These are phyloP conservation scores for Verasper variegatus DNA, from an alignment of 2,113 vertebrate genomes.

Conservation along the genomic window DNA sequence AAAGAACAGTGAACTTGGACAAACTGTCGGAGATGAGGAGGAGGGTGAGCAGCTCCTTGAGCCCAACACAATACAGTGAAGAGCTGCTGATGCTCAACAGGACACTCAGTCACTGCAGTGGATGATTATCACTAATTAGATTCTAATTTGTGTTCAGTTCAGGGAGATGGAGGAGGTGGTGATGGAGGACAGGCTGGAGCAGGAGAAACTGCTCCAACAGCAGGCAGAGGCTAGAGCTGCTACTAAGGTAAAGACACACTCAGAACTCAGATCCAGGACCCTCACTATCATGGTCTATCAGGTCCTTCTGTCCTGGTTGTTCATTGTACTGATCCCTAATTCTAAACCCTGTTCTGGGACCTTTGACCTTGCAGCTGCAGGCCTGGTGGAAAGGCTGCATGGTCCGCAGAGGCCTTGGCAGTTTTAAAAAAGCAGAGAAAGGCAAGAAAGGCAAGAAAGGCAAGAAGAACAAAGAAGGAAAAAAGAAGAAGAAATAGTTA, in stretches of 20 bases:
- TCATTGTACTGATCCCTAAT: background rate
- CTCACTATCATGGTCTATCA: background rate
- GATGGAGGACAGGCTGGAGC: constrained; percentile 61
- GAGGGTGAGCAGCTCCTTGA: constrained; percentile 38
- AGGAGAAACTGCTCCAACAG: constrained; percentile 43
- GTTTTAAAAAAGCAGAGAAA: constrained; percentile 48
- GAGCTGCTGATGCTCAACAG: background rate
- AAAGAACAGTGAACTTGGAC: constrained; percentile 48
- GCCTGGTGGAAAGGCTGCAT: constrained; percentile 73
- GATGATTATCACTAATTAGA: background rate
- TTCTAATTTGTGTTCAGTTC: constrained; percentile 54
- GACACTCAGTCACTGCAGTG: background rate
- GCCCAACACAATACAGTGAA: too few species aligned
- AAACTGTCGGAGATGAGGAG: constrained; percentile 54
- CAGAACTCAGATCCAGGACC: background rate
- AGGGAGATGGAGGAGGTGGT: constrained; percentile 64
- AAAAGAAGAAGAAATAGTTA: constrained; percentile 63
- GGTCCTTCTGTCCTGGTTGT: background rate
- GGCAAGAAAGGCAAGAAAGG: constrained; percentile 56
- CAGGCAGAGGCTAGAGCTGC: constrained; percentile 36
- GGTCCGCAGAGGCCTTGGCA: constrained; percentile 55
- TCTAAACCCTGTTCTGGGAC: background rate
- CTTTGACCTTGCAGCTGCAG: constrained; percentile 59
- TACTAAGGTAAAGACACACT: constrained; percentile 54
- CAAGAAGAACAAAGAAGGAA: constrained; percentile 59